Evolutionary conservation across 2,797 vertebrate species (phyloP), one percentile per base, ranked within the genome.

Genomic region (Thaleichthys pacificus): DNA sequence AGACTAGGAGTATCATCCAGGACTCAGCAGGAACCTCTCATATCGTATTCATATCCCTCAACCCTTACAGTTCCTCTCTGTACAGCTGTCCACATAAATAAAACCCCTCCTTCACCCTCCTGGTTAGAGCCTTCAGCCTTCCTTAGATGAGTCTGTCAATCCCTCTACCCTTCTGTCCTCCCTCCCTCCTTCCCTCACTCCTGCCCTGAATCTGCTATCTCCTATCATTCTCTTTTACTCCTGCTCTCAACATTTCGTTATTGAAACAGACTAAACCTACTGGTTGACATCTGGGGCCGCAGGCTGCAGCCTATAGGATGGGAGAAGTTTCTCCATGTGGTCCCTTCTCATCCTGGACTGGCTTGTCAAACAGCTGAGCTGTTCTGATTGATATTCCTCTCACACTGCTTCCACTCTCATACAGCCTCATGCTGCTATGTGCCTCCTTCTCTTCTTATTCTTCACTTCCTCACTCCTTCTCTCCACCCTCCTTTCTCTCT

Each of bases 371-470:
- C 71, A 66, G 61, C 66, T 76, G 54, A 82, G 78, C 71, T 22
- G 42, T 3, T 70, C 73, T 63, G 71, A 84, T 86, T 83, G 81
- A 83, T 77, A 85, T 86, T 82, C 82, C 71, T 74, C 80, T 83
- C 84, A 88, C 71, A 76, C 74, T 76, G 71, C 71, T 69, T 71
- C 72, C 71, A 79, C 72, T 79, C 81, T 83, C 69, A 79, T 73
- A 71, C 51, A 56, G 51, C 51, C 51, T 68, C 60, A 38, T 32
- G 49, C 57, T 58, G 24, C 42, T 58, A 4, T 61, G 30, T 17
- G 47, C 38, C 51, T 56, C 51, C 51, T n/a, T 56, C 51, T 56
- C 63, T 51, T 63, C 47, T 35, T 17, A n/a, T n/a, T n/a, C 72
- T 61, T 47, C 64, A 6, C 32, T 56, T 42, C 54, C 60, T 54